Evolutionary conservation across 2,797 vertebrate species (phyloP), one percentile per base, ranked within the genome.

Genomic region (Caiman crocodilus): DNA sequence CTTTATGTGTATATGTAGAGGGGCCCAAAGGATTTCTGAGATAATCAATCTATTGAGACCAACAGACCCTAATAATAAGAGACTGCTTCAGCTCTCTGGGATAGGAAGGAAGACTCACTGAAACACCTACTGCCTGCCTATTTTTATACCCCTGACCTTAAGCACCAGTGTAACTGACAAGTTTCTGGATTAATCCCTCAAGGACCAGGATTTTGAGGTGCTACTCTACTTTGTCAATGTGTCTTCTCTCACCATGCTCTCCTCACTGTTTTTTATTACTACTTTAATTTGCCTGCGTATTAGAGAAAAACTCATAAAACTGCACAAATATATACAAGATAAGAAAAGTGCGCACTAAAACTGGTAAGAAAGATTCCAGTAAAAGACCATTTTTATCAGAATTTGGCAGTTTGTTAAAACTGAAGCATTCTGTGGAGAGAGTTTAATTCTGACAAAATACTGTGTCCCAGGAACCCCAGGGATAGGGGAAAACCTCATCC

Each of bases 351-450:
- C 35, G 6, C 35, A 35, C 5, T 5, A 84, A 63, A 78, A 35
- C n/a, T 67, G 88, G 30, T n/a, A 57, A 23, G 3, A 30, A 93
- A 90, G 64, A 65, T 75, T 90, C 69, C 71, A 73, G 8, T 74
- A 84, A 87, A 84, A 69, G n/a, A 56, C 28, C 7, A 61, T 64
- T 89, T 65, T 74, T 63, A 56, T 16, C 20, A 78, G 64, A 80
- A 83, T 85, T 21, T 20, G 11, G 1, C 28, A 16, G 5, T 71
- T 93, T 90, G 76, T 57, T 71, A 81, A 76, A 89, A 71, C 0
- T 0, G 25, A 89, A 89, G 28, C 32, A 55, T 65, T 90, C 20
- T 14, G 28, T 25, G 81, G 14, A 86, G 18, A 10, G 14, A 10
- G 18, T 73, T 79, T 79, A 57, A 7, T 77, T 79, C 82, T 42